Evolutionary conservation across 2,888 invertebrate genomes (phyloP).

Genomic region (Nomada lathburiana): DNA sequence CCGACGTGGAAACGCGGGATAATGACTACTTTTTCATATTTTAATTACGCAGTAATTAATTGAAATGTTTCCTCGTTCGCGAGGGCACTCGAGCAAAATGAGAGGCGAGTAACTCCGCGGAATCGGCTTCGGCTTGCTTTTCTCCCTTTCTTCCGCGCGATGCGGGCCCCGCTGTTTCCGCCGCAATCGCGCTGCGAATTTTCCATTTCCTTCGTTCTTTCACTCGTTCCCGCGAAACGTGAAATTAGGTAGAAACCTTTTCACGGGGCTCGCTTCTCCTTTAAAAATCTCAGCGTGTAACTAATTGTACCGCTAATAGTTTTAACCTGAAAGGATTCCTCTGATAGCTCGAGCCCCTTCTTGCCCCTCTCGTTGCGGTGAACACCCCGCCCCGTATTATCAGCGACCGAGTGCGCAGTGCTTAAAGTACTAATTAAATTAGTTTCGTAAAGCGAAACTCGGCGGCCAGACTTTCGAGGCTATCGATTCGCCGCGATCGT

Average conservation of each 20-base stretch:
- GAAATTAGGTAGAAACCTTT: slow-evolving; percentile 64
- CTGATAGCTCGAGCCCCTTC: slow-evolving; percentile 29
- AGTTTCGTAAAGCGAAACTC: slow-evolving; percentile 54
- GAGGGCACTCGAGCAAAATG: slow-evolving; percentile 75
- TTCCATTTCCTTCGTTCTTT: slow-evolving; percentile 44
- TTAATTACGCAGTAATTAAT: slow-evolving; percentile 81
- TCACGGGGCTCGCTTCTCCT: slow-evolving; percentile 45
- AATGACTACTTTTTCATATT: slow-evolving; percentile 80
- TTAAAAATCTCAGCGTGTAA: slow-evolving; percentile 46
- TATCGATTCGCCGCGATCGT: slow-evolving; percentile 56
- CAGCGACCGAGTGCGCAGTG: slow-evolving; percentile 12
- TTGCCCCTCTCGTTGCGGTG: background rate
- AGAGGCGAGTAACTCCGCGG: slow-evolving; percentile 66
- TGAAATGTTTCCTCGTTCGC: slow-evolving; percentile 73
- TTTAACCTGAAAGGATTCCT: slow-evolving; percentile 52
- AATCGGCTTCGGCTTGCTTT: slow-evolving; percentile 52
- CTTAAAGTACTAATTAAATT: slow-evolving; percentile 59
- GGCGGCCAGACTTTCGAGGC: slow-evolving; percentile 36
- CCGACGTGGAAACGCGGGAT: slow-evolving; percentile 76
- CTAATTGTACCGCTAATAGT: slow-evolving; percentile 61
- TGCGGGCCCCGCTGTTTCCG: slow-evolving; percentile 5
- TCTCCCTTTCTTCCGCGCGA: slow-evolving; percentile 22
- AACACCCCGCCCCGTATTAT: slow-evolving; percentile 10
- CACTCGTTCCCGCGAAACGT: slow-evolving; percentile 51
- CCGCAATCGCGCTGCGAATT: slow-evolving; percentile 18